Evolutionary conservation across 2,113 vertebrate genomes (phyloP).

Genomic region (Hemiprocne comata): DNA sequence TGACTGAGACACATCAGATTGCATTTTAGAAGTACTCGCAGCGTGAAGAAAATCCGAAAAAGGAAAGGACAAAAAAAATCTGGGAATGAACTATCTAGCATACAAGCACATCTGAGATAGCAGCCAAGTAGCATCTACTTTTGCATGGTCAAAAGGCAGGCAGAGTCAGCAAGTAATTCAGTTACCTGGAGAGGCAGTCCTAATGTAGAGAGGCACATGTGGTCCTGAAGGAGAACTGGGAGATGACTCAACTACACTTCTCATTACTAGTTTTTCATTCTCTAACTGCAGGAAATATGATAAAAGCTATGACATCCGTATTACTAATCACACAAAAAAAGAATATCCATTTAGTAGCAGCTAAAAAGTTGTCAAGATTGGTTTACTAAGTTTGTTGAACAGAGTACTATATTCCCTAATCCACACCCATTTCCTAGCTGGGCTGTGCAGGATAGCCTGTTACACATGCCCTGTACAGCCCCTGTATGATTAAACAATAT

Average conservation of each 20-base stretch:
- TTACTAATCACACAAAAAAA: background rate
- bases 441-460: background rate
- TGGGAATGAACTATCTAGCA: background rate
- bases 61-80: background rate
- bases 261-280: background rate
- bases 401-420: background rate
- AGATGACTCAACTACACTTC: background rate
- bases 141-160: background rate
- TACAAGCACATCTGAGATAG: background rate
- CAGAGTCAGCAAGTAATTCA: background rate
- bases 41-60: background rate
- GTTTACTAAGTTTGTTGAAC: background rate
- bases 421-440: background rate
- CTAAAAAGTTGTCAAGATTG: background rate
- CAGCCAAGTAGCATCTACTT: background rate
- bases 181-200: background rate
- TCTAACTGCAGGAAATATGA: background rate
- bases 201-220: rapidly evolving
- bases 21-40: background rate
- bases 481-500: background rate
- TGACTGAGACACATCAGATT: background rate
- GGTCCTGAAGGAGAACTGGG: background rate
- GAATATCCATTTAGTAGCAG: background rate
- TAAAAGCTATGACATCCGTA: background rate
- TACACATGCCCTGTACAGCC: background rate